Evolutionary conservation across 2,797 vertebrate species (phyloP).

Genomic region (Decapterus maruadsi): DNA sequence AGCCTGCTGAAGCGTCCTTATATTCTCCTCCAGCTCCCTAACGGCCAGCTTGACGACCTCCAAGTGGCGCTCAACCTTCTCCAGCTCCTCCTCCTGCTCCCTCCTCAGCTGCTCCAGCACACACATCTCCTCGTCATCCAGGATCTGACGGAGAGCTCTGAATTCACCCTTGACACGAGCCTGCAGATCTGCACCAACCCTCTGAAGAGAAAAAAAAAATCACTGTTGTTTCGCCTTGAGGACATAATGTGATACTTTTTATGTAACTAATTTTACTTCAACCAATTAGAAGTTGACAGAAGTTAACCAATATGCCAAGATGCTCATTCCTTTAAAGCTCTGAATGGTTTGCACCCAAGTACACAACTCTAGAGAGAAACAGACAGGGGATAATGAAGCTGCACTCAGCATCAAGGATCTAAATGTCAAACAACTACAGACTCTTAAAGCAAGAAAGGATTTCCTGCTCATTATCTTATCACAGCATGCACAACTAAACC

Average conservation of each 20-base stretch:
- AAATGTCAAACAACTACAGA: slow-evolving; percentile 38
- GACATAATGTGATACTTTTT: neutral
- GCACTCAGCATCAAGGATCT: slow-evolving; percentile 24
- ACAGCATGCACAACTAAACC: slow-evolving; percentile 6
- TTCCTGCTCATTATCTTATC: slow-evolving; percentile 49
- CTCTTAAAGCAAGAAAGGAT: slow-evolving; percentile 24
- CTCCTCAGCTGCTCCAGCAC: slow-evolving; percentile 82
- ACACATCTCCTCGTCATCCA: slow-evolving; percentile 84
- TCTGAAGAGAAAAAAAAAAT: slow-evolving; percentile 70
- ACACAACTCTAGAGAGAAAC: slow-evolving; percentile 1
- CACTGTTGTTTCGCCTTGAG: neutral
- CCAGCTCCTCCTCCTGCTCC: slow-evolving; percentile 81
- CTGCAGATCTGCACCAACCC: slow-evolving; percentile 82
- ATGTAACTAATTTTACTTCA: neutral
- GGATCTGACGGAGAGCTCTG: slow-evolving; percentile 85
- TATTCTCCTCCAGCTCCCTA: slow-evolving; percentile 80
- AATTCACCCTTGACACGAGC: slow-evolving; percentile 84
- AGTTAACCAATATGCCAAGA: neutral
- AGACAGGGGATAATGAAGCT: slow-evolving; percentile 28
- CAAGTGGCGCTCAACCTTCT: slow-evolving; percentile 77
- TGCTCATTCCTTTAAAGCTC: slow-evolving; percentile 8
- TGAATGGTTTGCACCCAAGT: neutral
- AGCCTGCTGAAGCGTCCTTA: slow-evolving; percentile 69
- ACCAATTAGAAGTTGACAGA: neutral
- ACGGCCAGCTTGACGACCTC: slow-evolving; percentile 68